Evolutionary conservation across 2,797 vertebrate genomes (phyloP).

Genomic region (Phylloscopus collybita): DNA sequence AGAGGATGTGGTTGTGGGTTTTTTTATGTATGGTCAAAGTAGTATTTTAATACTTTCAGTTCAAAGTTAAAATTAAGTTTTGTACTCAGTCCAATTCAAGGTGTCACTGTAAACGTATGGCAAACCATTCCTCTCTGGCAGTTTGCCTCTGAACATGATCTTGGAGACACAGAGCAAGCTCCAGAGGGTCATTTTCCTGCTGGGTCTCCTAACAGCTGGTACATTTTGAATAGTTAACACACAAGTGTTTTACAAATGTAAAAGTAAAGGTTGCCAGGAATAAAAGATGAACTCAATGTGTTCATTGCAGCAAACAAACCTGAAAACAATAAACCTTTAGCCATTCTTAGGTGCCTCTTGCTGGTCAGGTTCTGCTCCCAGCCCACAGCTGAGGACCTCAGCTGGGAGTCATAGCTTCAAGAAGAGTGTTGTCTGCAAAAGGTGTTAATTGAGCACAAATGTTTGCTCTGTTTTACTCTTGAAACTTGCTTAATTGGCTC

Average conservation of each 20-base stretch:
- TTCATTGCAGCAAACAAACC: not conserved
- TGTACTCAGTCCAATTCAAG: not conserved
- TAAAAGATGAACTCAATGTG: not conserved
- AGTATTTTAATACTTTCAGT: not conserved
- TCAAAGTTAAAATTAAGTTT: not conserved
- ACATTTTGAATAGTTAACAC: slow-evolving; percentile 12
- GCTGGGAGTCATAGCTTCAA: not conserved
- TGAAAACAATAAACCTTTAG: not conserved
- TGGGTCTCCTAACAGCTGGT: slow-evolving; percentile 36
- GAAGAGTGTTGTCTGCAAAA: not conserved
- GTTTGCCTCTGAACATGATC: not conserved
- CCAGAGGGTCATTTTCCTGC: not conserved
- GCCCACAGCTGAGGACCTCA: not conserved
- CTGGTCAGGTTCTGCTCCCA: not conserved
- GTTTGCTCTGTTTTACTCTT: not conserved
- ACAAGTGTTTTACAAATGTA: not conserved
- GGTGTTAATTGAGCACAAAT: not conserved
- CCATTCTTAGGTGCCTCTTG: not conserved
- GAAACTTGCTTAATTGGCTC: not conserved
- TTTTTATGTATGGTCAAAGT: not conserved
- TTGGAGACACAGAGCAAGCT: not conserved
- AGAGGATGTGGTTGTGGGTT: not conserved
- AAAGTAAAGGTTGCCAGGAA: slow-evolving; percentile 3
- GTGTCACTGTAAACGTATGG: not conserved
- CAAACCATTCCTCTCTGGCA: not conserved